Percentiles rank a stretch among this genome's conserved stretches.
Conservation (phyloP, 2,888 invertebrate species). For the Aphelenchoides bicaudatus region DNA sequence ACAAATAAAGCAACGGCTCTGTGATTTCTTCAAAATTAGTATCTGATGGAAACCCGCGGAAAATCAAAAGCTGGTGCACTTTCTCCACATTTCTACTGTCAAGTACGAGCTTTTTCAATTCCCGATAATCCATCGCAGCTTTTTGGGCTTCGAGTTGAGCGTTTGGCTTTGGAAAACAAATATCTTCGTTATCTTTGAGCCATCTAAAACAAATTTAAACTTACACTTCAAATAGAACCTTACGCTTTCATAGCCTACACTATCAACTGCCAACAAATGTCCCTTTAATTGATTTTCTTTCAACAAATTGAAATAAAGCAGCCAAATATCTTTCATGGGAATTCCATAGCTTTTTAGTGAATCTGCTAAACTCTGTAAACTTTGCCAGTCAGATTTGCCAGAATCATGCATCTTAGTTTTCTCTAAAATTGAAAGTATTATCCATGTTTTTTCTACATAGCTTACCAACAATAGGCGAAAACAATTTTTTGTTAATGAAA, state of each 20-base stretch:
- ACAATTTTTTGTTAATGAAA: constrained; percentile 27
- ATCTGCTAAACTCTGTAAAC: constrained; percentile 6
- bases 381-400: not conserved
- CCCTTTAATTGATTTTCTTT: not conserved
- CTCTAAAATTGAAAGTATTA: too few species aligned
- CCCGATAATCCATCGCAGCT: not conserved
- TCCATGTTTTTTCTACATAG: too few species aligned
- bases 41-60: constrained; percentile 41
- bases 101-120: constrained; percentile 26
- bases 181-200: constrained; percentile 16
- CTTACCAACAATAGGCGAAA: constrained; percentile 38
- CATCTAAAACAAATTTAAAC: constrained; percentile 13
- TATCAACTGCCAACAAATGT: too few species aligned
- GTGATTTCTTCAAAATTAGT: constrained; percentile 39
- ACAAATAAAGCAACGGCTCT: constrained; percentile 36
- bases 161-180: not conserved
- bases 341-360: constrained; percentile 15
- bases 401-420: too few species aligned
- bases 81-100: constrained; percentile 37
- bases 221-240: not conserved
- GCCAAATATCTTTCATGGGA: constrained; percentile 3
- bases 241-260: not conserved
- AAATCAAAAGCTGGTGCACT: constrained; percentile 29
- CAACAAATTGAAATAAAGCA: constrained; percentile 13
- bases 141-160: not conserved